Conservation (phyloP, 1,140 invertebrate species). For the Pseudomyrmex concolor region DNA sequence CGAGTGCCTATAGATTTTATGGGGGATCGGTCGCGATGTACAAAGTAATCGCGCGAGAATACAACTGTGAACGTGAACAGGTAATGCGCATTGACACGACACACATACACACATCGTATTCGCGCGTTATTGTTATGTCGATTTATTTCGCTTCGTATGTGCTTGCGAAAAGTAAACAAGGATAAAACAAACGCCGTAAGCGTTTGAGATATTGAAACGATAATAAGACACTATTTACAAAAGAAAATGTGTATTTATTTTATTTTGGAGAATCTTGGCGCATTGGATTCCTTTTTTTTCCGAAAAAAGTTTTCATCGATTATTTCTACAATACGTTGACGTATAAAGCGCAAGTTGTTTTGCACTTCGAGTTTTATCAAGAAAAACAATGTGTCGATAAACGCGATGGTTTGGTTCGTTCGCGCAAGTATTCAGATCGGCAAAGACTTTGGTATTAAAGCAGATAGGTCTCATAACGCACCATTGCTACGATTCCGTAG, state of each 20-base stretch:
- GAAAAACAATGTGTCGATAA: background rate
- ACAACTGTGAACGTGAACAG: no score
- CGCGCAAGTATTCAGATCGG: background rate
- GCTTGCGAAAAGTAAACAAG: background rate
- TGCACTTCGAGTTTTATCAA: background rate
- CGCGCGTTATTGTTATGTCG: background rate
- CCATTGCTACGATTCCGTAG: conserved; percentile 10
- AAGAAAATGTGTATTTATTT: background rate
- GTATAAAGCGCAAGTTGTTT: background rate
- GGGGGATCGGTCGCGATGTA: conserved; percentile 5
- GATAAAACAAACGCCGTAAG: background rate
- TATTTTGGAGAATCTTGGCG: background rate
- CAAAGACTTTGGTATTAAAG: conserved; percentile 26
- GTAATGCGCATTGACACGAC: background rate
- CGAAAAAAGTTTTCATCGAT: background rate
- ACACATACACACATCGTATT: background rate
- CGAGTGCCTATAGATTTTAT: conserved; percentile 34
- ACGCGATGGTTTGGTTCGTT: background rate
- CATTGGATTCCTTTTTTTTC: background rate
- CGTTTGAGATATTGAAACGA: background rate
- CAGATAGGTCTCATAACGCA: conserved; percentile 9
- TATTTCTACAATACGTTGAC: background rate
- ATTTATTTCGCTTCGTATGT: background rate
- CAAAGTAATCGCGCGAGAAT: background rate
- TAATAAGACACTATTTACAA: background rate